Evolutionary conservation across 2,888 invertebrate genomes (phyloP).

Genomic region (Eupeodes luniger): DNA sequence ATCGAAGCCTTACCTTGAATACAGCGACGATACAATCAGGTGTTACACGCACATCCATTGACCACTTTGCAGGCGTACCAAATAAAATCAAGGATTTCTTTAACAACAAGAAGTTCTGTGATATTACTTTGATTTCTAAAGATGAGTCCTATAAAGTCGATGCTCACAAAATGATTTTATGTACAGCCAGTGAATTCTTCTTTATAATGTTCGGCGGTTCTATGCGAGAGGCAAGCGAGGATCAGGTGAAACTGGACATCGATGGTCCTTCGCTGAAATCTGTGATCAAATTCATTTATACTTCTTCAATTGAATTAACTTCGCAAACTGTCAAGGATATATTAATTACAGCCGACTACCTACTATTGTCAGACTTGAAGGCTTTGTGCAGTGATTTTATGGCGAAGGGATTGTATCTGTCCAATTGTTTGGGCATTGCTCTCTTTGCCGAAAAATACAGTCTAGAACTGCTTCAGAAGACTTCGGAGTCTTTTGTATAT

Average conservation of each 20-base stretch:
- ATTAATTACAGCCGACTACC: background rate
- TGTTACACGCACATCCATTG: background rate
- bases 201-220: slow-evolving; percentile 28
- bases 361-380: background rate
- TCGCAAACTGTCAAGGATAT: slow-evolving; percentile 23
- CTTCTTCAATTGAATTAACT: slow-evolving; percentile 6
- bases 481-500: background rate
- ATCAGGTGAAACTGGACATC: slow-evolving; percentile 7
- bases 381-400: slow-evolving; percentile 34
- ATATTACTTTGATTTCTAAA: slow-evolving; percentile 3
- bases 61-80: background rate
- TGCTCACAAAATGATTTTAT: slow-evolving; percentile 42
- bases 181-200: slow-evolving; percentile 44
- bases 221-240: slow-evolving; percentile 3
- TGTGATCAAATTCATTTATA: slow-evolving; percentile 30
- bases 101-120: slow-evolving; percentile 9
- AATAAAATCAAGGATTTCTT: slow-evolving; percentile 22
- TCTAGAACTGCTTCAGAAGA: background rate
- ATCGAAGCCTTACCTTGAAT: background rate
- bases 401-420: slow-evolving; percentile 20
- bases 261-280: slow-evolving; percentile 17
- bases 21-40: too few relatives aligned
- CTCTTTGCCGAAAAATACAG: slow-evolving; percentile 29
- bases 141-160: background rate
- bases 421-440: slow-evolving; percentile 42